Base-by-base conservation (phyloP, 2,888 invertebrate genomes). In the Prosopocoilus inquinatus region DNA sequence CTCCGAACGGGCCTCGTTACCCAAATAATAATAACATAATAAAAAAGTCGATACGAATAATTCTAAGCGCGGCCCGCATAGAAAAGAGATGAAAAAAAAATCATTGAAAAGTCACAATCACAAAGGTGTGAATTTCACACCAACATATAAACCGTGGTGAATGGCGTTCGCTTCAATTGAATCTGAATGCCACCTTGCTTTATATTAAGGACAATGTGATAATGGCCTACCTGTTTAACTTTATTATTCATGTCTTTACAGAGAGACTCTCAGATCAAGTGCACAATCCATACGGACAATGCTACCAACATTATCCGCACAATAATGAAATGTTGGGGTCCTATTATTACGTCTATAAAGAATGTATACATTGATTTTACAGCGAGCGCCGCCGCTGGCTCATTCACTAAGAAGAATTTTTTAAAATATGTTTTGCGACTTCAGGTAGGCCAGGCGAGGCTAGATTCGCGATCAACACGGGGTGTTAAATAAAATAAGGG, bases 201-300 rank as follows among this genome's bases (percentile, higher is more conserved):
- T 72, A 72, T 72, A 70, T 70, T 68, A 66, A n/a, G 63, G 67
- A 74, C 70, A 71, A 70, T 73, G 70, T 71, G 70, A 73, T 74
- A 73, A 73, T 71, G 66, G 71, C 64, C 71, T 71, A 75, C 74
- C 75, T 74, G 75, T 75, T 73, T 73, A 72, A 71, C 72, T 73
- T 70, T 72, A 73, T 74, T 74, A 75, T 75, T 73, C 75, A 70
- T 71, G 72, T 73, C 74, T 73, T 72, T 71, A 68, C 61, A 64
- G 63, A 66, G 68, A 66, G n/a, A n/a, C n/a, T n/a, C 66, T 67
- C 65, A 70, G 72, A 74, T 74, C 73, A 74, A 75, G 74, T 75
- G 74, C 69, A 72, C 72, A 74, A 75, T 75, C 74, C 73, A 69
- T n/a, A n/a, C 70, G 73, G 72, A 75, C 72, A 74, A 75, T 74